Conservation (phyloP, 2,797 vertebrate species). For the Vultur gryphus region DNA sequence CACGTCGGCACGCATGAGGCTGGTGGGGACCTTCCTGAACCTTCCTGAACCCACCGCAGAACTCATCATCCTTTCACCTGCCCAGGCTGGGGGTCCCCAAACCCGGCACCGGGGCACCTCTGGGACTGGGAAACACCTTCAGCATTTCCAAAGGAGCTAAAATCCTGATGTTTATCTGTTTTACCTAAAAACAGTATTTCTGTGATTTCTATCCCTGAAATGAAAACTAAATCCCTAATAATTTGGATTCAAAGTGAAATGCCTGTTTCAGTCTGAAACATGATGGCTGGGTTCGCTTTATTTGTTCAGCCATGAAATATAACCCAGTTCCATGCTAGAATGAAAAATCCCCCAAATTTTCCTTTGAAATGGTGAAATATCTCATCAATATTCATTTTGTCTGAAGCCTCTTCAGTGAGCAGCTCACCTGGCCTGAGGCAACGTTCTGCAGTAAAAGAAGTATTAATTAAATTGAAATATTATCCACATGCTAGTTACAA, state of each 20-base stretch:
- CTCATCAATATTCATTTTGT: not conserved
- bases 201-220: not conserved
- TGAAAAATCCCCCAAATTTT: not conserved
- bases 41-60: not conserved
- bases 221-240: not conserved
- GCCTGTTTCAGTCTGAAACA: not conserved
- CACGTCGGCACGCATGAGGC: rapidly evolving
- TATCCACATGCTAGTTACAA: not conserved
- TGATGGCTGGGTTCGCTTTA: not conserved
- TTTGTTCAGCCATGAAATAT: not conserved
- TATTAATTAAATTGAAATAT: not conserved
- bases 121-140: not conserved
- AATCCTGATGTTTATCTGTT: not conserved
- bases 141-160: not conserved
- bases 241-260: not conserved
- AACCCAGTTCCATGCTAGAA: not conserved
- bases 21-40: not conserved
- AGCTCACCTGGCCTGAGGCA: not conserved
- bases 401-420: not conserved
- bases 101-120: rapidly evolving
- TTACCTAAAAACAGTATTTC: not conserved
- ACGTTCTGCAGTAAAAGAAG: not conserved
- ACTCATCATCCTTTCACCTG: not conserved
- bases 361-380: not conserved
- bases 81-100: not conserved